Conservation (phyloP, 2,797 vertebrate genomes). For the Fratercula arctica region DNA sequence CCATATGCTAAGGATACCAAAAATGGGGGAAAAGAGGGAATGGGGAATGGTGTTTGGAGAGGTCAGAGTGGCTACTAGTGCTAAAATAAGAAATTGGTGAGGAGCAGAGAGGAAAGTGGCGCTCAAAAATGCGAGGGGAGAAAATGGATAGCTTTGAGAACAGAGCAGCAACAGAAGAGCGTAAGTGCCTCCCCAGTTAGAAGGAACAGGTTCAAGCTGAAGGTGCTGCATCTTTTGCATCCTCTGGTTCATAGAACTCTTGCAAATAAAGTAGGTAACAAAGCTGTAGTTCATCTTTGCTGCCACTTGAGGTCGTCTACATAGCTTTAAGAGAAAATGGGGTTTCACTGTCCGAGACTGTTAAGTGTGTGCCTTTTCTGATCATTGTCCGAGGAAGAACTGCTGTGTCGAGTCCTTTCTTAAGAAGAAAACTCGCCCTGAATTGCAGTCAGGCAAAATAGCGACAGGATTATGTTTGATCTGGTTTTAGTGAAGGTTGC, state of each 20-base stretch:
- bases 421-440: background rate
- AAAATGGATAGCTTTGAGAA: background rate
- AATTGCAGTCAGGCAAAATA: background rate
- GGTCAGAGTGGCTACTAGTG: background rate
- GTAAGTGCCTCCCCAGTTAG: background rate
- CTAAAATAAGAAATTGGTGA: background rate
- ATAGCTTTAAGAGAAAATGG: background rate
- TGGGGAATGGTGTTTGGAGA: background rate
- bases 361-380: background rate
- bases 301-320: background rate
- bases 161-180: background rate
- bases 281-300: background rate
- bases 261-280: background rate
- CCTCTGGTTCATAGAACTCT: background rate
- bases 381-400: background rate
- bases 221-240: background rate
- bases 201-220: background rate
- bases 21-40: background rate
- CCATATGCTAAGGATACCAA: background rate
- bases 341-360: background rate
- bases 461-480: background rate
- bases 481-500: background rate
- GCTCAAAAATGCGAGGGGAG: background rate
- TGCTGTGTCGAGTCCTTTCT: background rate
- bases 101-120: background rate